Evolutionary conservation across 2,113 vertebrate species (phyloP).

Genomic region (Daphoenositta chrysoptera): DNA sequence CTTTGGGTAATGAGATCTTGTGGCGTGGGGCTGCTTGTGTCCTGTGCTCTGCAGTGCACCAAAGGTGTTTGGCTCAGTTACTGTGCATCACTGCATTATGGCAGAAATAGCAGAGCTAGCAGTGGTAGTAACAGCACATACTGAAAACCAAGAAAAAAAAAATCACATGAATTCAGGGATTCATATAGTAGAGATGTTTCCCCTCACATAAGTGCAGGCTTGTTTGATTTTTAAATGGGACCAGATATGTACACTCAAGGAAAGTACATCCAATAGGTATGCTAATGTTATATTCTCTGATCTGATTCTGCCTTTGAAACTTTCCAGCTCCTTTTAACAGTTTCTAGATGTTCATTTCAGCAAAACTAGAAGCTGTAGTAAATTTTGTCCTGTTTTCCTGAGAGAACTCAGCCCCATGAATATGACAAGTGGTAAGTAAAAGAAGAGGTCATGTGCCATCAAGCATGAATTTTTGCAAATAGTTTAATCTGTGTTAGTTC

Average conservation of each 20-base stretch:
- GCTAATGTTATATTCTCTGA: not conserved
- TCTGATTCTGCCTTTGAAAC: not conserved
- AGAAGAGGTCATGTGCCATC: not conserved
- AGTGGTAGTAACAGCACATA: not conserved
- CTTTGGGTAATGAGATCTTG: not conserved
- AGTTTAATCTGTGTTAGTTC: not conserved
- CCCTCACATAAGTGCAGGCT: rapidly evolving
- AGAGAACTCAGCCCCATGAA: not conserved
- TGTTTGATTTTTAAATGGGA: not conserved
- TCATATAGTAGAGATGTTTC: not conserved
- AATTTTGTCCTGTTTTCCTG: not conserved
- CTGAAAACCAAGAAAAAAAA: not conserved
- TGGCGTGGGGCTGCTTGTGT: rapidly evolving
- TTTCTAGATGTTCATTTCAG: not conserved
- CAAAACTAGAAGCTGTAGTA: not conserved
- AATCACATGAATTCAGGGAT: not conserved
- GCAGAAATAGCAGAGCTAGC: not conserved
- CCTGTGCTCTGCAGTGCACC: not conserved
- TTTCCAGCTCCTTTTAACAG: not conserved
- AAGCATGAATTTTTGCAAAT: not conserved
- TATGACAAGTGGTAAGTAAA: not conserved
- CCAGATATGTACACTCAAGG: not conserved
- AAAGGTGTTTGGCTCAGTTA: not conserved
- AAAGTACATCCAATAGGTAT: not conserved
- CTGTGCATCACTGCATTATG: rapidly evolving